A percentile compares a stretch with the other conserved stretches of the same genome.
phyloP scores from a whole-genome alignment of 2,888 invertebrate species.

The Archips crataeganus region DNA sequence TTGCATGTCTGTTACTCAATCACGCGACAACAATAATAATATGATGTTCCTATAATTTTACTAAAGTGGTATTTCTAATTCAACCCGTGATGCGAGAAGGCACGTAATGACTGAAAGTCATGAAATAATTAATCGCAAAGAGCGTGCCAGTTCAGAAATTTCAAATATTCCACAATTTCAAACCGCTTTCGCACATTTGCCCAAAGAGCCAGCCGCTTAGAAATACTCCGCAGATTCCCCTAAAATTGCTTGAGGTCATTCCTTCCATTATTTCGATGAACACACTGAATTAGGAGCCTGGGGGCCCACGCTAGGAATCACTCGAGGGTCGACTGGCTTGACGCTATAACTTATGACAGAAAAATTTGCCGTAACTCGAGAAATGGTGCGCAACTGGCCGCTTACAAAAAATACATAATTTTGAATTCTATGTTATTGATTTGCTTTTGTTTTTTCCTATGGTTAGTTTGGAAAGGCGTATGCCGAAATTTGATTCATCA shows the following conservation, averaged over 20 bases:
- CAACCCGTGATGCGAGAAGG: neutral
- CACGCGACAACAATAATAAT: no score
- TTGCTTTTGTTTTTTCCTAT: no score
- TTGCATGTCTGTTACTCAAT: no score
- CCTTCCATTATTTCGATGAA: neutral
- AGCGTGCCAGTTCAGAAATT: neutral
- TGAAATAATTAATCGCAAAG: neutral
- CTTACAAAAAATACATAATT: no score
- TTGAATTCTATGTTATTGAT: no score
- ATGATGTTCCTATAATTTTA: no score
- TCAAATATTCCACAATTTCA: neutral
- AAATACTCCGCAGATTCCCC: neutral
- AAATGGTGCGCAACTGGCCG: no score
- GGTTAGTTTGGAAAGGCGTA: no score
- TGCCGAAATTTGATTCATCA: no score
- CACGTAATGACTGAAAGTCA: neutral
- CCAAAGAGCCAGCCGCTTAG: neutral
- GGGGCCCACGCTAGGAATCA: neutral
- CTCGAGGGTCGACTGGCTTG: neutral
- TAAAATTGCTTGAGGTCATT: slow-evolving; percentile 12
- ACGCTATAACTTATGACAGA: neutral
- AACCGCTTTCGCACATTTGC: neutral
- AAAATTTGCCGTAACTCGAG: no score
- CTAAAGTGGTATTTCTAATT: neutral
- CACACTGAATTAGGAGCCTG: neutral